These are phyloP conservation scores for Gasterosteus nipponicus DNA, from an alignment of 2,113 vertebrate species.

Conservation along the genomic window DNA sequence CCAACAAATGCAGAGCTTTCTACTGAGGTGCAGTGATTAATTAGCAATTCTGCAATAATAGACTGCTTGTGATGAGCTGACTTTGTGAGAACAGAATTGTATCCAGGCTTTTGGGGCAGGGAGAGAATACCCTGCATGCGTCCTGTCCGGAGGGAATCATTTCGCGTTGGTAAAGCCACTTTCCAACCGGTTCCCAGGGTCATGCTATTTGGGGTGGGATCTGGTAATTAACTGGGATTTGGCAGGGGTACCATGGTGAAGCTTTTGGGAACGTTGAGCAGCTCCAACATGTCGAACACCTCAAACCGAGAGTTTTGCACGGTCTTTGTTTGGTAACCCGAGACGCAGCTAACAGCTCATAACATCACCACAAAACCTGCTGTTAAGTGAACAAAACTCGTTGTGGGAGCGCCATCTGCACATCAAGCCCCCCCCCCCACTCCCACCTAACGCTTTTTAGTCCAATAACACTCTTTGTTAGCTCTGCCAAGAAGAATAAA, in stretches of 20 bases:
- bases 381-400: constrained; percentile 43
- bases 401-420: constrained; percentile 53
- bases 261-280: constrained; percentile 55
- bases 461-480: constrained; percentile 37
- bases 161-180: constrained; percentile 59
- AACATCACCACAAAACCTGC: constrained; percentile 66
- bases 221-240: constrained; percentile 74
- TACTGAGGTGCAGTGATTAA: constrained; percentile 18
- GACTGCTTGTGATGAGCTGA: constrained; percentile 2
- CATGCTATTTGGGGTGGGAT: constrained; percentile 61
- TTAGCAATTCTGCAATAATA: constrained; percentile 18
- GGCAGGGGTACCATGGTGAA: constrained; percentile 47
- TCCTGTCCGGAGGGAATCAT: constrained; percentile 25
- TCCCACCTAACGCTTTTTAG: constrained; percentile 24
- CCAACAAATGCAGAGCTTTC: constrained; percentile 8
- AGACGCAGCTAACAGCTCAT: constrained; percentile 54
- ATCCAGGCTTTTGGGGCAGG: constrained; percentile 6
- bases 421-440: constrained; percentile 60
- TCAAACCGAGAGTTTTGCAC: constrained; percentile 46
- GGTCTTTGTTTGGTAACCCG: constrained; percentile 61
- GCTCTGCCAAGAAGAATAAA: constrained; percentile 37
- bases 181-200: constrained; percentile 67
- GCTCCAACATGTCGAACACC: constrained; percentile 53
- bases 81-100: constrained; percentile 33
- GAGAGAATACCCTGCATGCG: constrained; percentile 13